Evolutionary conservation across 2,888 invertebrate species (phyloP), one percentile per base, ranked within the genome.

Genomic region (Cotesia congregata): DNA sequence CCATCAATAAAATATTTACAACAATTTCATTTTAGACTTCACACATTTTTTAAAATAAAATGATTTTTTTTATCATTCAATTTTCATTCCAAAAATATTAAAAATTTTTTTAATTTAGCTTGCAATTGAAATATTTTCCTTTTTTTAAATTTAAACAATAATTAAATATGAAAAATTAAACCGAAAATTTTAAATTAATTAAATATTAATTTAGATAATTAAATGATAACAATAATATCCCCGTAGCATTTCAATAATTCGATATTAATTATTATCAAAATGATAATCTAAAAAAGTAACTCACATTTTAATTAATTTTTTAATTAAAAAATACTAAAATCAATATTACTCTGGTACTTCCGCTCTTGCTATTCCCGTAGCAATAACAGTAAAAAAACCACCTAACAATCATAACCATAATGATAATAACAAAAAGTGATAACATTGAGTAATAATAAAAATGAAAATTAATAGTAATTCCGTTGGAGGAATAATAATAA

Each of bases 251-350:
- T 50, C 50, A 50, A 50, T 50, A 62, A 62, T 17, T 12, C 6
- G 7, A 62, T 17, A 62, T 62, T 62, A 50, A 50, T 50, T 50
- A 50, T 50, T 12, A 50, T 50, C 4, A 4, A 50, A 50, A 12
- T 50, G 12, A 12, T 50, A 12, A 50, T 12, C 7, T 12, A 50
- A 50, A 50, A 50, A 50, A 12, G 9, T 12, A 4, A 12, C 50
- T 12, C 50, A 50, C 50, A 64, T 64, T 64, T 64, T 64, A 64
- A 15, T 62, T 50, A 50, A 50, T 50, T 50, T 50, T 50, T 50
- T 50, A 50, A 50, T 50, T 50, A 50, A 30, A 30, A 30, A 30
- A 30, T 30, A 30, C 30, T 30, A 30, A 50, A 50, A 50, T 50
- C 50, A 12, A 50, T 50, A 50, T 50, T 50, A 50, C 50, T 50